A percentile compares a stretch with the other conserved stretches of the same genome.
phyloP scores from a whole-genome alignment of 2,797 vertebrate genomes.

The Pogonophryne albipinna region DNA sequence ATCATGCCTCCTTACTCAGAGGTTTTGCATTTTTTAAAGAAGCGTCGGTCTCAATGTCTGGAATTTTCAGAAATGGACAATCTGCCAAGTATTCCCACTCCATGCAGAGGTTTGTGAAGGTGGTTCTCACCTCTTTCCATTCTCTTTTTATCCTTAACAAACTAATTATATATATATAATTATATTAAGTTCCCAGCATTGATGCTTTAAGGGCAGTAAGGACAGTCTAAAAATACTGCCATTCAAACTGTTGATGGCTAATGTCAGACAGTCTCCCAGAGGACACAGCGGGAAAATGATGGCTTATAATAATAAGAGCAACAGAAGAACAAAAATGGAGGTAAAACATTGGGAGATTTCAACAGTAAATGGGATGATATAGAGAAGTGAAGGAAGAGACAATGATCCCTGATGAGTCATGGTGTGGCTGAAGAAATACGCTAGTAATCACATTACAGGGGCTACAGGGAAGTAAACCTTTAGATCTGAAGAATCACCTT shows the following conservation, averaged over 20 bases:
- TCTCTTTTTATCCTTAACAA: no score
- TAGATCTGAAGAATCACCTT: conserved; percentile 1
- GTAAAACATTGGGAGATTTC: not conserved
- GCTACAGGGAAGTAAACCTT: not conserved
- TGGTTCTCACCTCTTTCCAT: no score
- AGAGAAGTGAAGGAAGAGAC: conserved; percentile 1
- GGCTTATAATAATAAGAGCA: not conserved
- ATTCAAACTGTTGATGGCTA: no score
- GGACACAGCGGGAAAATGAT: not conserved
- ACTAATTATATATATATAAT: no score
- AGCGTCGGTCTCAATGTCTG: not conserved
- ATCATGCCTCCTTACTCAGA: no score
- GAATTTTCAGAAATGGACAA: not conserved
- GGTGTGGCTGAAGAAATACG: conserved; percentile 39
- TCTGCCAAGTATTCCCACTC: not conserved
- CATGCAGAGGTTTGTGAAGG: no score
- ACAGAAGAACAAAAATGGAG: not conserved
- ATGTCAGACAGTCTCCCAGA: not conserved
- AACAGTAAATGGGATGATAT: not conserved
- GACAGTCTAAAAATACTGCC: no score
- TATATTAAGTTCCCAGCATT: no score
- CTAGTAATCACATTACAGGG: conserved; percentile 31
- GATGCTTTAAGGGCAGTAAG: no score
- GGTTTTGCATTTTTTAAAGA: no score
- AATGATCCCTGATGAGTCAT: conserved; percentile 4